Conservation (phyloP, 1,140 invertebrate species). For the Formica selysi region DNA sequence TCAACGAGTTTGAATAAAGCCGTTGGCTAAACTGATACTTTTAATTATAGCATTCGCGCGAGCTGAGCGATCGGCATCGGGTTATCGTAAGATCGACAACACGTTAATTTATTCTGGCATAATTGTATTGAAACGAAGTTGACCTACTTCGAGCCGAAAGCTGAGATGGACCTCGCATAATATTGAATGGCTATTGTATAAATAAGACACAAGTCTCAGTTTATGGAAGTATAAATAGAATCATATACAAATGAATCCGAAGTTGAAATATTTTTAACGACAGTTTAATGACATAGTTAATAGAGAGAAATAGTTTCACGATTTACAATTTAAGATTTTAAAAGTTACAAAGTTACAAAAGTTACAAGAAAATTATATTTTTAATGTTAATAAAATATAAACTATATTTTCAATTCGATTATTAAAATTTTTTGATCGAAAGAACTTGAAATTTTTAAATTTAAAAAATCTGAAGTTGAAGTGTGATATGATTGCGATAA, state of each 20-base stretch:
- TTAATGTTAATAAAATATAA: too few species aligned
- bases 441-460: too few species aligned
- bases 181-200: background rate
- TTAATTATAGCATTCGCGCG: conserved; percentile 33
- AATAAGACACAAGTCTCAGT: background rate
- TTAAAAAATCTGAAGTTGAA: too few species aligned
- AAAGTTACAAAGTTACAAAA: background rate
- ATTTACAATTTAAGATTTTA: background rate
- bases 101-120: background rate
- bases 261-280: background rate
- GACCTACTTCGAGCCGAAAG: background rate
- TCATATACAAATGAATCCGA: too few species aligned
- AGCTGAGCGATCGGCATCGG: background rate
- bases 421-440: too few species aligned
- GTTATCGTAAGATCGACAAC: background rate
- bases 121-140: background rate
- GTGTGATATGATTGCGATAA: background rate
- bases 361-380: background rate
- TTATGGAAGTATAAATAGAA: background rate
- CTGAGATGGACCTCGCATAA: background rate
- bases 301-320: background rate
- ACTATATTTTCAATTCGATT: too few species aligned
- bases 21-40: conserved; percentile 45
- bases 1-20: conserved; percentile 43
- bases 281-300: background rate